A percentile compares a stretch with the other conserved stretches of the same genome.
phyloP scores from a whole-genome alignment of 1,140 invertebrate genomes.

The Zaprionus africanus region DNA sequence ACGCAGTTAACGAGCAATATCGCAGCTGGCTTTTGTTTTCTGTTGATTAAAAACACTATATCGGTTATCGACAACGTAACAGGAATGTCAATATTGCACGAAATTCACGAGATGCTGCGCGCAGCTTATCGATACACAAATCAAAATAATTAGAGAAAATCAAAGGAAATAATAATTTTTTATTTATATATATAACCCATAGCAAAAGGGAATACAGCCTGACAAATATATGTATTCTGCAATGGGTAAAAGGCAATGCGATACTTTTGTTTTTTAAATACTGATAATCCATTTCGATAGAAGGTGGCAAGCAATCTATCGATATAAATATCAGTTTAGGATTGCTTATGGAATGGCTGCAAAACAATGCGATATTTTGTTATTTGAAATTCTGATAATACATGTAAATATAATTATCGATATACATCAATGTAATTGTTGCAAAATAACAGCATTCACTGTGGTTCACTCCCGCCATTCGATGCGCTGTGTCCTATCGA shows the following conservation, averaged over 20 bases:
- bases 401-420: neutral
- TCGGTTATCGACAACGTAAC: neutral
- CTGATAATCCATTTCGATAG: no score
- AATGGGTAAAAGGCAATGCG: no score
- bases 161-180: no score
- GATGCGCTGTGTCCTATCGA: slow-evolving; percentile 15
- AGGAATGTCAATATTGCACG: neutral
- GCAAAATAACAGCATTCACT: neutral
- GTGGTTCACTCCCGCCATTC: neutral
- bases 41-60: neutral
- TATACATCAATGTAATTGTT: neutral
- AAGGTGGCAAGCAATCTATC: no score
- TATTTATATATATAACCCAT: no score
- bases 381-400: neutral
- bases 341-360: neutral
- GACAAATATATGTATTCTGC: no score
- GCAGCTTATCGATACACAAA: neutral
- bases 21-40: neutral
- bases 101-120: neutral
- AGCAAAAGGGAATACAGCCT: no score
- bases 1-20: neutral
- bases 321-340: neutral
- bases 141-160: no score
- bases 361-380: neutral
- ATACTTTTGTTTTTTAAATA: no score